Evolutionary conservation across 1,140 invertebrate genomes (phyloP).

Genomic region (Rhopalosiphum maidis): DNA sequence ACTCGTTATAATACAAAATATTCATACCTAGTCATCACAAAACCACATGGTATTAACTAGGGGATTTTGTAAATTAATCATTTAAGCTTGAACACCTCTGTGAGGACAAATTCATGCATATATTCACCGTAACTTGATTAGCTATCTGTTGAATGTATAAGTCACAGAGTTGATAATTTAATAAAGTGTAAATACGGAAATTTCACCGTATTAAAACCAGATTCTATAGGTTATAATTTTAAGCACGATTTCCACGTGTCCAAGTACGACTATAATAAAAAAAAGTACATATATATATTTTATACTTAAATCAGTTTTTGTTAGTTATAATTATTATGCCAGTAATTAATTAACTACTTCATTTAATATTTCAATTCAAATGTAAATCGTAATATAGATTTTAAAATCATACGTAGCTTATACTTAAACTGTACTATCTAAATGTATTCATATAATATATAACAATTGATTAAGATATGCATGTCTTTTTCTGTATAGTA

Average conservation of each 20-base stretch:
- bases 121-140: neutral
- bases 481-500: neutral
- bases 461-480: no score
- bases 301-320: neutral
- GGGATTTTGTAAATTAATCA: conserved; percentile 20
- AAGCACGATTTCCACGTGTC: neutral
- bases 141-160: conserved; percentile 13
- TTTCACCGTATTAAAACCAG: neutral
- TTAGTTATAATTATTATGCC: neutral
- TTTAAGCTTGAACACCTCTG: neutral
- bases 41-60: neutral
- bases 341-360: neutral
- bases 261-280: neutral
- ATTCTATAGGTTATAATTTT: neutral
- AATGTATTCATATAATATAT: no score
- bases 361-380: neutral
- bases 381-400: neutral
- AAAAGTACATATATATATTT: neutral
- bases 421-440: no score
- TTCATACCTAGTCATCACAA: neutral
- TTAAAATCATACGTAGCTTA: neutral
- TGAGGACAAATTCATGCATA: neutral
- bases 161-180: neutral
- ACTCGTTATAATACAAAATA: neutral
- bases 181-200: neutral